phyloP scores from a whole-genome alignment of 2,113 vertebrate genomes.

The Indri indri region DNA sequence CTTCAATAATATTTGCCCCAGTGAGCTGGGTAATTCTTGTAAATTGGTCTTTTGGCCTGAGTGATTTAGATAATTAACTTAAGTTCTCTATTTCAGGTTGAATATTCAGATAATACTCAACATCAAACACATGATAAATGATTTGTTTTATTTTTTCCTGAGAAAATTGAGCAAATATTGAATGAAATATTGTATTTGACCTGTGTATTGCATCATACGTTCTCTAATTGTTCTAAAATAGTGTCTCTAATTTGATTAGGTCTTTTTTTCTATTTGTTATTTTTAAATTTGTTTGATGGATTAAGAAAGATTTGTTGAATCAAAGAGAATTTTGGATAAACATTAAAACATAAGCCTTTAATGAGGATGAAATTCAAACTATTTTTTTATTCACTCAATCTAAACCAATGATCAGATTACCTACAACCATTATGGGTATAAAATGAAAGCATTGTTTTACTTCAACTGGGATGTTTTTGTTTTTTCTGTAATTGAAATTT shows the following conservation, averaged over 20 bases:
- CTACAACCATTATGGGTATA: neutral
- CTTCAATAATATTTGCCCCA: conserved; percentile 35
- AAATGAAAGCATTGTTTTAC: neutral
- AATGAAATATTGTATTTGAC: neutral
- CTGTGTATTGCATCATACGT: neutral
- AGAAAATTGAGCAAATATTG: neutral
- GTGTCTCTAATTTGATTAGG: neutral
- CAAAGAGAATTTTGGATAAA: neutral
- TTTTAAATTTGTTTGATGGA: conserved; percentile 15
- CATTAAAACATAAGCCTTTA: neutral
- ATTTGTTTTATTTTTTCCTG: neutral
- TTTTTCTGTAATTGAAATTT: conserved; percentile 1
- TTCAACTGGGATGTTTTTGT: neutral
- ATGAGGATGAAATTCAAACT: neutral
- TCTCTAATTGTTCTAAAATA: neutral
- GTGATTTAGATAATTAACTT: conserved; percentile 53
- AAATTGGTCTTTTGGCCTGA: conserved; percentile 58
- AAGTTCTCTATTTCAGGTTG: neutral
- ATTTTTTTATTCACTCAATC: neutral
- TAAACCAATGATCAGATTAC: neutral
- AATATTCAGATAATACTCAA: conserved; percentile 26
- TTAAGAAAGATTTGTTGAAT: conserved; percentile 30
- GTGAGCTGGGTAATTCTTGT: conserved; percentile 51
- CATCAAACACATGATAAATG: neutral
- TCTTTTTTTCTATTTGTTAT: neutral